Evolutionary conservation across 1,140 invertebrate genomes (phyloP).

Genomic region (Anastatus disparis): DNA sequence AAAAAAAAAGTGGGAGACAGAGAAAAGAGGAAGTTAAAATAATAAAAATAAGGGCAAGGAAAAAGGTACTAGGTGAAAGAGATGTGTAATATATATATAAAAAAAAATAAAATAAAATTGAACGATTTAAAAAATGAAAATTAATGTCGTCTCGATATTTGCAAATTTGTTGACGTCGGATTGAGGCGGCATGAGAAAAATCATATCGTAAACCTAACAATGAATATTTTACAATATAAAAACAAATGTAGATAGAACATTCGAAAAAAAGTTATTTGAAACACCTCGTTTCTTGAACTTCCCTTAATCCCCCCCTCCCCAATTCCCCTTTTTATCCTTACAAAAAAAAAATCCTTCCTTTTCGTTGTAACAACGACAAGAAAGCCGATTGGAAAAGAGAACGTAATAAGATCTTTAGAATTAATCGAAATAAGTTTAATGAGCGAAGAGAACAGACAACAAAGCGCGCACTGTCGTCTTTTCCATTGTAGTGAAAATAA

Average conservation of each 20-base stretch:
- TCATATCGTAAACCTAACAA: constrained; percentile 68
- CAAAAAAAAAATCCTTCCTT: constrained; percentile 20
- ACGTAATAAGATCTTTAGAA: constrained; percentile 40
- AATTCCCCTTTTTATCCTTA: not conserved
- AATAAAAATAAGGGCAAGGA: constrained; percentile 9
- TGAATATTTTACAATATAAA: constrained; percentile 66
- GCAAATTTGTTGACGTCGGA: constrained; percentile 40
- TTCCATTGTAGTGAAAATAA: constrained; percentile 64
- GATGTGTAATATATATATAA: constrained; percentile 49
- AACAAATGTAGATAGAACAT: constrained; percentile 64
- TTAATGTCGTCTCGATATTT: constrained; percentile 38
- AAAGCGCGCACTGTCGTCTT: constrained; percentile 56
- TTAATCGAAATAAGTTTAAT: constrained; percentile 48
- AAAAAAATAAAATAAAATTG: constrained; percentile 36
- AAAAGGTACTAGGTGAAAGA: constrained; percentile 46
- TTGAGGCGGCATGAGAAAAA: constrained; percentile 55
- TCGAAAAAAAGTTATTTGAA: constrained; percentile 52
- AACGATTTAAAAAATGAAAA: not conserved
- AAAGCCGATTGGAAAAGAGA: constrained; percentile 41
- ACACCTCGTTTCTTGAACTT: constrained; percentile 39
- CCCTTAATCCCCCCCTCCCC: constrained; percentile 28
- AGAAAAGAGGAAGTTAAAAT: constrained; percentile 13
- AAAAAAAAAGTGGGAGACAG: constrained; percentile 30
- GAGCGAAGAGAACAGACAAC: constrained; percentile 40
- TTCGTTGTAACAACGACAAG: constrained; percentile 36